These are phyloP conservation scores for Gallinago paraguaiae DNA, from an alignment of 2,113 vertebrate genomes.

Conservation along the genomic window DNA sequence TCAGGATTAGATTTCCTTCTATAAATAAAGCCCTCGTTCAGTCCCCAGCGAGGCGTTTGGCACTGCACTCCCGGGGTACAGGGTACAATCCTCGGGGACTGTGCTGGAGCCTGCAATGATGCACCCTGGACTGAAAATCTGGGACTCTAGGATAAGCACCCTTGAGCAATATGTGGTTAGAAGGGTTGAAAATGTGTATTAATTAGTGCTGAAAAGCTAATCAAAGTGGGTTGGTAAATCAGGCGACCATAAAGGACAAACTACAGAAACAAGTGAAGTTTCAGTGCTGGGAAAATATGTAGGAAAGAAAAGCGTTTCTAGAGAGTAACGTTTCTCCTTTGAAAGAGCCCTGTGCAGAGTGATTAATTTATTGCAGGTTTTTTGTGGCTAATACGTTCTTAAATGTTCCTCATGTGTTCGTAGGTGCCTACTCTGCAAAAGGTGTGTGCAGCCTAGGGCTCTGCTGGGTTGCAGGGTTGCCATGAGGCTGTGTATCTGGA, in stretches of 20 bases:
- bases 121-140: background rate
- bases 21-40: background rate
- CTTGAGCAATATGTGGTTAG: constrained; percentile 30
- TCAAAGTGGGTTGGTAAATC: constrained; percentile 9
- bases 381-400: background rate
- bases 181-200: constrained; percentile 12
- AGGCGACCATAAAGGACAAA: constrained; percentile 49
- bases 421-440: background rate
- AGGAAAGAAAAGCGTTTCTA: background rate
- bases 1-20: constrained; percentile 4
- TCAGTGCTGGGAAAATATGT: background rate
- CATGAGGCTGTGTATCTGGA: background rate
- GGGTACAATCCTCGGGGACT: background rate
- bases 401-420: background rate
- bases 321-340: background rate
- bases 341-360: background rate
- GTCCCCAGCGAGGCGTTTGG: background rate
- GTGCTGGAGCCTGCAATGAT: background rate
- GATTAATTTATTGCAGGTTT: background rate
- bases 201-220: constrained; percentile 31
- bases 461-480: fast-evolving
- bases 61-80: background rate
- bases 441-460: background rate
- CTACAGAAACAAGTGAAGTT: background rate
- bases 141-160: background rate